Percentiles rank a stretch among this genome's conserved stretches.
phyloP scores from a whole-genome alignment of 1,140 invertebrate genomes.

The Ptiloglossa arizonensis region DNA sequence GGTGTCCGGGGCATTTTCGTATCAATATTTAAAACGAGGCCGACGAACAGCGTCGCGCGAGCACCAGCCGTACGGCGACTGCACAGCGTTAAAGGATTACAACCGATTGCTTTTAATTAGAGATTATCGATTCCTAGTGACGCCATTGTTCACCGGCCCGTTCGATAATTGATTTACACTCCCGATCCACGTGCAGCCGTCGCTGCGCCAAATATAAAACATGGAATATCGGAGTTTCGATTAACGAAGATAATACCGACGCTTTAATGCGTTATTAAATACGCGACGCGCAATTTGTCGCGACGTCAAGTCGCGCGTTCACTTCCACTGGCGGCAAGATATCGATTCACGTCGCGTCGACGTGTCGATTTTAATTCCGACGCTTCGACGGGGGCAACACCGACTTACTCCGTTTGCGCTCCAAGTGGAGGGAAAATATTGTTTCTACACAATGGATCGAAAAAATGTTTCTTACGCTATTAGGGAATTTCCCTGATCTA shows the following conservation, averaged over 20 bases:
- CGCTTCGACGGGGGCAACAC: too few species aligned
- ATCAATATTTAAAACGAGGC: slow-evolving; percentile 32
- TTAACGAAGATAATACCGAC: neutral
- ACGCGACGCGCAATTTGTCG: slow-evolving; percentile 2
- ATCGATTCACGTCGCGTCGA: neutral
- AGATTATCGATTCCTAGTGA: slow-evolving; percentile 14
- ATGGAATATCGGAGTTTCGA: neutral
- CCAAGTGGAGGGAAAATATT: too few species aligned
- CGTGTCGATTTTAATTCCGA: neutral
- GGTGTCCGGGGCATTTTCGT: slow-evolving; percentile 10
- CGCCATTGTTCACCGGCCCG: neutral
- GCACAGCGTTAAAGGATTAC: slow-evolving; percentile 17
- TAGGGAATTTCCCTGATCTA: too few species aligned
- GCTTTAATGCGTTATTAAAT: neutral
- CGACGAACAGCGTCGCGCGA: too few species aligned
- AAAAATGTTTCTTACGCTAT: too few species aligned
- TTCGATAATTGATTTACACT: slow-evolving; percentile 8
- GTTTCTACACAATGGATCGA: too few species aligned
- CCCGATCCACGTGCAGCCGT: neutral
- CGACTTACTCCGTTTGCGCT: too few species aligned
- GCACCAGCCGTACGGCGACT: neutral
- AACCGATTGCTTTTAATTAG: slow-evolving; percentile 30
- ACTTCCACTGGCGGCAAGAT: neutral
- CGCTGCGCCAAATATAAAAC: neutral
- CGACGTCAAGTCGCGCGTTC: neutral